Evolutionary conservation across 1,140 invertebrate species (phyloP).

Genomic region (Eulimnadia texana): DNA sequence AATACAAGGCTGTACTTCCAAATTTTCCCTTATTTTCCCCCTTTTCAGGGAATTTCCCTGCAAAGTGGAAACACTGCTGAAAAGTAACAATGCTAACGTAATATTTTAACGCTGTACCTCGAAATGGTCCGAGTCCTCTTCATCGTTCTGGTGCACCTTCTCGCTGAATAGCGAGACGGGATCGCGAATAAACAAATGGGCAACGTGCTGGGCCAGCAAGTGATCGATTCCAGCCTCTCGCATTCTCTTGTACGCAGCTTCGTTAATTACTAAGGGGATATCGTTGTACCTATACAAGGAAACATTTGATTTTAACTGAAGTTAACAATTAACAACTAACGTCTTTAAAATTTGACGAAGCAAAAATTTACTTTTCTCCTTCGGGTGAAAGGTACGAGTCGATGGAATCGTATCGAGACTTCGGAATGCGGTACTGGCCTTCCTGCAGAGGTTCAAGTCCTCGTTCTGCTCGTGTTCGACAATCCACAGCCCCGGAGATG

Average conservation of each 20-base stretch:
- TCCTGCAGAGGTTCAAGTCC: conserved; percentile 57
- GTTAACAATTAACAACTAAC: conserved; percentile 9
- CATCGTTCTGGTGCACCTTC: conserved; percentile 87
- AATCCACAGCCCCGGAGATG: conserved; percentile 88
- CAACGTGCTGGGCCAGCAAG: conserved; percentile 81
- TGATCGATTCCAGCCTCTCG: conserved; percentile 77
- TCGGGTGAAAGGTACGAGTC: conserved; percentile 87
- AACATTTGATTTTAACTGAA: conserved; percentile 15
- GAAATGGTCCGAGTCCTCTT: conserved; percentile 93
- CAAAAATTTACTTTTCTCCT: conserved; percentile 57
- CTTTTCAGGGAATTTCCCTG: too few relatives aligned
- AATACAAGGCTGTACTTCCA: too few relatives aligned
- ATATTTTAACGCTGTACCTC: conserved; percentile 47
- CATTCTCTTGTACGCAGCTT: conserved; percentile 64
- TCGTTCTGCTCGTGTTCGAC: conserved; percentile 83
- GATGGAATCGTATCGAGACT: conserved; percentile 95
- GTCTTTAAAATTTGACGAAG: too few relatives aligned
- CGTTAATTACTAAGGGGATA: conserved; percentile 72
- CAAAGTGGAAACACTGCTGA: too few relatives aligned
- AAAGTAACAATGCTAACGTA: too few relatives aligned
- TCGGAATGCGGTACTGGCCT: conserved; percentile 74
- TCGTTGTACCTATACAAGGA: conserved; percentile 56
- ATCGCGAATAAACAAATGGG: conserved; percentile 97
- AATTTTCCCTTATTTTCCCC: too few relatives aligned
- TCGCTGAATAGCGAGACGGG: conserved; percentile 91